Evolutionary conservation across 64 coral and sea anemone genomes (phyloP), one percentile per base, ranked within the genome.

Genomic region (Hydrozoanthus tunicans): DNA sequence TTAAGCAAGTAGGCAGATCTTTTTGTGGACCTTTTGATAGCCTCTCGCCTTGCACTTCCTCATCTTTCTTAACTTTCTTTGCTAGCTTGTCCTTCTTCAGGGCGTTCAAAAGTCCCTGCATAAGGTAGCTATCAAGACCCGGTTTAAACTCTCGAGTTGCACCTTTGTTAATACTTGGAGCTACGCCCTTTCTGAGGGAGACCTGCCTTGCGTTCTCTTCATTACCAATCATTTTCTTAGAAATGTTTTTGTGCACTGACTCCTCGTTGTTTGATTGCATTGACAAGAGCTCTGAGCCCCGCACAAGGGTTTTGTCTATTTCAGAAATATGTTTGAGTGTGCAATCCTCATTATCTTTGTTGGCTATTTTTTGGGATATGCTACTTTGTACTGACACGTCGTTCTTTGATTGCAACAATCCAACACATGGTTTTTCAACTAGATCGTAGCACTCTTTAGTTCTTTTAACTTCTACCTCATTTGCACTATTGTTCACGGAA

Each of bases 31-130:
- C 23, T 14, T 27, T 9, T 25, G 26, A 26, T 9, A 7, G 9
- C 17, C 7, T 66, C 6, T 27, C 56, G 14, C 58, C 11, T 59
- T 25, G 67, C 20, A 15, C 8, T 10, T 27, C 7, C 56, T 15
- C 74, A 2, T 13, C 70, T 6, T 73, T 75, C 60, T 88, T 88
- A 75, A n/a, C 1, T 43, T 60, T 88, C 70, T 88, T 88, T 59
- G 56, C 55, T 6, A 58, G 32, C 7, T 56, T 15, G 20, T 88
- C 84, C 24, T 74, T 88, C 23, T 60, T 88, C 17, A 88, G 74
- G 51, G 84, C 84, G 69, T 11, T 75, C 23, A 88, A 26, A 9
- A 88, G 70, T 7, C 84, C 84, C 12, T 74, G 69, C 84, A 88
- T 75, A 74, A 88, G 69, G 7, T 23, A 43, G 2, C 56, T 58